Conservation (phyloP, 2,888 invertebrate genomes). For the Silvanus unidentatus region DNA sequence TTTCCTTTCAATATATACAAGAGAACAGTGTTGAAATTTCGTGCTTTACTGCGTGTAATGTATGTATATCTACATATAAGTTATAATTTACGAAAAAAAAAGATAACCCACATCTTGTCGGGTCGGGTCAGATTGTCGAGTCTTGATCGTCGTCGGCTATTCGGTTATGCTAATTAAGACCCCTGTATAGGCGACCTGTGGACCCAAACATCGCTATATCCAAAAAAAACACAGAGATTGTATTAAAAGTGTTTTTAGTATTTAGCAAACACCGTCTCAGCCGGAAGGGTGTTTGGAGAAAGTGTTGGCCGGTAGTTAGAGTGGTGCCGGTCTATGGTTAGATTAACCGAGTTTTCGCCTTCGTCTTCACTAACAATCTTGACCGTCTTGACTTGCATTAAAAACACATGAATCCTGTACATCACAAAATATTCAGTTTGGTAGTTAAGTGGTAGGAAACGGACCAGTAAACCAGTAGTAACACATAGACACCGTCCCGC, state of each 20-base stretch:
- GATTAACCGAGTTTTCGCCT: conserved; percentile 17
- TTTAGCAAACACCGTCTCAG: conserved; percentile 29
- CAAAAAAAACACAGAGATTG: no score
- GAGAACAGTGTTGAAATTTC: no score
- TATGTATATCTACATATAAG: no score
- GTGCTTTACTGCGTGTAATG: no score
- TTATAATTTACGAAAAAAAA: background rate
- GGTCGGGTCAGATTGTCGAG: conserved; percentile 22
- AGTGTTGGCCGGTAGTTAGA: conserved; percentile 16
- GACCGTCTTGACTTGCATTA: no score
- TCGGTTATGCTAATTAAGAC: conserved; percentile 24
- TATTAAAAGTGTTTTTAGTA: conserved; percentile 22
- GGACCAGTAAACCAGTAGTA: no score
- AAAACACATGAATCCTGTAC: no score
- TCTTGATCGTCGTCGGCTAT: conserved; percentile 20
- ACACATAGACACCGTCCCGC: background rate
- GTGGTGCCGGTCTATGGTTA: conserved; percentile 9
- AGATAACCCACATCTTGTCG: conserved; percentile 38
- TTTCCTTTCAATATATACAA: no score
- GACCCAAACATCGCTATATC: background rate
- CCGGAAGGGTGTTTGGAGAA: conserved; percentile 26
- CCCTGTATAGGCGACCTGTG: conserved; percentile 1
- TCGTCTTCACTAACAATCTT: conserved; percentile 13
- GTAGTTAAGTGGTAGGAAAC: no score
- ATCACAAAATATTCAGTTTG: no score